These are phyloP conservation scores for Carassius auratus DNA, from an alignment of 2,113 vertebrate species.

Conservation along the genomic window DNA sequence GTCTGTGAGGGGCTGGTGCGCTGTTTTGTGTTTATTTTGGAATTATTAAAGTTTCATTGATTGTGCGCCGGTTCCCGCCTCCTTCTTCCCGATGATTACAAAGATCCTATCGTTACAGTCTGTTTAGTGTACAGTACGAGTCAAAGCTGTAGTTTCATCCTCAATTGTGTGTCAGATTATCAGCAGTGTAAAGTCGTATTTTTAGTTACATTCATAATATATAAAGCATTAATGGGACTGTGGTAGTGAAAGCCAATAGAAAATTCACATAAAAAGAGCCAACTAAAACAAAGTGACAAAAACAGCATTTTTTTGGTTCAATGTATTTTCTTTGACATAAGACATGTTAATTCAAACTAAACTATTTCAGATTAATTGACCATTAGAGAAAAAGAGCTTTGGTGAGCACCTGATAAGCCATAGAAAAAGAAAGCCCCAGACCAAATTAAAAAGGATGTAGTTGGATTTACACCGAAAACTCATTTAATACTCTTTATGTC, in stretches of 20 bases:
- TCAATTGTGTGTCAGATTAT: background rate
- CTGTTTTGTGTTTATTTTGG: no score
- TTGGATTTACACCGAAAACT: no score
- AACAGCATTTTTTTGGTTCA: background rate
- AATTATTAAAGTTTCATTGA: no score
- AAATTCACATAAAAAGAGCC: background rate
- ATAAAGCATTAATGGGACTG: background rate
- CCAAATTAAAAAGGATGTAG: background rate
- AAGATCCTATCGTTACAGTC: no score
- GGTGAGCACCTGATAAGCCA: slow-evolving; percentile 77
- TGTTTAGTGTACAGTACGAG: background rate
- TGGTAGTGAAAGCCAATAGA: background rate
- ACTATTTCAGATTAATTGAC: background rate
- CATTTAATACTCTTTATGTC: background rate
- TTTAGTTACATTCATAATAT: background rate
- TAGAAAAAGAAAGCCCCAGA: slow-evolving; percentile 70
- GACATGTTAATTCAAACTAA: no score
- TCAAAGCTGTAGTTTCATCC: background rate
- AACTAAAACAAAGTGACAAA: background rate
- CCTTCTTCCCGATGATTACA: no score
- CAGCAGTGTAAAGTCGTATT: background rate
- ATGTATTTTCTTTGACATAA: no score
- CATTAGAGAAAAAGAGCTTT: slow-evolving; percentile 65
- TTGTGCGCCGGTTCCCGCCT: no score
- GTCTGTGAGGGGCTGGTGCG: no score